Percentiles rank a stretch among this genome's conserved stretches.
phyloP scores from a whole-genome alignment of 2,113 vertebrate species.

The Noctilio leporinus region DNA sequence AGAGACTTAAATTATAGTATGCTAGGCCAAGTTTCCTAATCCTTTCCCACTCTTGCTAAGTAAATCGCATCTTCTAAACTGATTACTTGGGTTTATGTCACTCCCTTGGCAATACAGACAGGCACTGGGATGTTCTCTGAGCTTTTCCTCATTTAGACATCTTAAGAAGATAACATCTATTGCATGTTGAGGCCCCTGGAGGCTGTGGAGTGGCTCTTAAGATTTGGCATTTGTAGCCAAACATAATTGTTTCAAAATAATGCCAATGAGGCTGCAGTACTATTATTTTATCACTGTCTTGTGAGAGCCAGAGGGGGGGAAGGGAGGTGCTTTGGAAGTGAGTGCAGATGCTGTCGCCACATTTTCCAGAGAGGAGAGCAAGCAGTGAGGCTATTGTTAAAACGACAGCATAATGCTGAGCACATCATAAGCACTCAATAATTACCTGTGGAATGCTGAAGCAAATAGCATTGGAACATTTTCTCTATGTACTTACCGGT shows the following conservation, averaged over 20 bases:
- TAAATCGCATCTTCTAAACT: not conserved
- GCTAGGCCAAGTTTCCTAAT: not conserved
- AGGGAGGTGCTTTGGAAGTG: not conserved
- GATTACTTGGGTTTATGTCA: not conserved
- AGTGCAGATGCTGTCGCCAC: not conserved
- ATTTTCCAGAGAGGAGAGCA: not conserved
- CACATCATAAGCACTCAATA: not conserved
- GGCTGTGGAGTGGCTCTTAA: not conserved
- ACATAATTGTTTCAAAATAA: slow-evolving; percentile 31
- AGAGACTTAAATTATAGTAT: not conserved
- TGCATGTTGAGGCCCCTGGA: not conserved
- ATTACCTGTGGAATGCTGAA: not conserved
- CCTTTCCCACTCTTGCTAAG: not conserved
- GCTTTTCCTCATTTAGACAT: not conserved
- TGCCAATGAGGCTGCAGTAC: not conserved
- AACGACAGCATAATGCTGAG: not conserved
- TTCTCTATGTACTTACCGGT: not conserved
- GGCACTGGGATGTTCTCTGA: not conserved
- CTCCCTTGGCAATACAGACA: not conserved
- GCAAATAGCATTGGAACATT: not conserved
- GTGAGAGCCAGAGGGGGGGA: not conserved
- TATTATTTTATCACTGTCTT: not conserved
- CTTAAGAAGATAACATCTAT: not conserved
- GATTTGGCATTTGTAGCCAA: not conserved
- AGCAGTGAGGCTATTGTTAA: not conserved